Evolutionary conservation across 1,140 invertebrate genomes (phyloP).

Genomic region (Drosophila nikananu): DNA sequence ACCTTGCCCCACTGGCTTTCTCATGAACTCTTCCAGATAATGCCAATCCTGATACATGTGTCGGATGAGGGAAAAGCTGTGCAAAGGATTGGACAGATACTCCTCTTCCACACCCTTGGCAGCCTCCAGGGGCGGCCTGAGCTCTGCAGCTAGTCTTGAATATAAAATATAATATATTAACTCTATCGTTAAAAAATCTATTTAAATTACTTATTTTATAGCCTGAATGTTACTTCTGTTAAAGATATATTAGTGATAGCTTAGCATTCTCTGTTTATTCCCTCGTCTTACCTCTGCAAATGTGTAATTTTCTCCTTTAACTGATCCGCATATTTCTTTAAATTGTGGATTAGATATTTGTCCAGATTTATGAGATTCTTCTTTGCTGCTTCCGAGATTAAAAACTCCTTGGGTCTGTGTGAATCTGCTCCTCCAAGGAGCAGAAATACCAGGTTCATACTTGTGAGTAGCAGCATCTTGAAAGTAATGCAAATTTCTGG

Average conservation of each 20-base stretch:
- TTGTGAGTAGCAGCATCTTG: conserved; percentile 15
- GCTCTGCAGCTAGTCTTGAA: conserved; percentile 35
- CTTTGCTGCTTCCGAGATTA: conserved; percentile 1
- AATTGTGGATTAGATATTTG: conserved; percentile 21
- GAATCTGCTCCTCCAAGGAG: not conserved
- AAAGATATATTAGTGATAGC: no score
- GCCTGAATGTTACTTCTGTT: no score
- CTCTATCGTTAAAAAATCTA: no score
- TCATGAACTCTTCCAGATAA: no score
- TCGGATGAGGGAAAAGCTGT: no score
- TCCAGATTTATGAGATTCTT: conserved; percentile 25
- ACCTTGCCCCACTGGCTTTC: conserved; percentile 83
- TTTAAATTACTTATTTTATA: no score
- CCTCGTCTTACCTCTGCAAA: conserved; percentile 23
- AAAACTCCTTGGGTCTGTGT: not conserved
- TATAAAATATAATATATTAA: not conserved
- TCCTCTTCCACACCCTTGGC: no score
- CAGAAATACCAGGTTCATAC: not conserved
- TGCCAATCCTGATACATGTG: no score
- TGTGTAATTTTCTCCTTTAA: conserved; percentile 19
- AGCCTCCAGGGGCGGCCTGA: no score
- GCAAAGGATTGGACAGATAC: no score
- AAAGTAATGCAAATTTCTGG: not conserved
- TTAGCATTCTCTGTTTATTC: no score
- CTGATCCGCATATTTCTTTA: conserved; percentile 19